Base-by-base conservation (phyloP, 1,140 invertebrate genomes). In the Myzus persicae region DNA sequence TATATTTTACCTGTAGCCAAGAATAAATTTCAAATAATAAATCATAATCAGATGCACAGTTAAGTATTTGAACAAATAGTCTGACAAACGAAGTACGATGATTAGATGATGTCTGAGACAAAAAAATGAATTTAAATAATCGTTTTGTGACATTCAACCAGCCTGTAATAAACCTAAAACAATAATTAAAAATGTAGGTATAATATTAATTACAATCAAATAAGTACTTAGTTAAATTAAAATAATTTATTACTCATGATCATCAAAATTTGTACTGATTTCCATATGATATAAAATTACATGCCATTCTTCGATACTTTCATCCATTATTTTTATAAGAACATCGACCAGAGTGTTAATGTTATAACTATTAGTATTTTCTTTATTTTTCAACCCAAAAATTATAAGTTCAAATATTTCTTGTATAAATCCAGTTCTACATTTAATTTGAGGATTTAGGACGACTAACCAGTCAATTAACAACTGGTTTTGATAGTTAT, bases 21-120 rank as follows among this genome's bases (percentile, higher is more conserved):
- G 91, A 85, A 84, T 93, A 51, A 93, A 93, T 85, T 82, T 93
- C 91, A 93, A 93, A 93, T 93, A 93, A 36, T 54, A 85, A 51
- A 51, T 93, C 81, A 93, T 93, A 93, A 51, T 93, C 36, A 31
- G 91, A 85, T 40, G 38, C 36, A 54, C 11, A 40, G 46, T n/a
- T 9, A 26, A 93, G 9, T 93, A 93, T 51, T 85, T 93, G 1
- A 31, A 93, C 38, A 85, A 93, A 93, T 22, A 93, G 26, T 85
- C 38, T 85, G 40, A 93, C 24, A 54, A 93, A 93, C 84, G 24
- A 38, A 85, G 1, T 44, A 48, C 91, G 91, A 51, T 93, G 40
- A 40, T 36, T 93, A 9, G 44, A 82, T n/a, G 81, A 48, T 38
- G 81, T 51, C 40, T 26, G 44, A 36, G 91, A 93, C 36, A 93